Evolutionary conservation across 2,888 invertebrate genomes (phyloP).

Genomic region (Phortica okadai): DNA sequence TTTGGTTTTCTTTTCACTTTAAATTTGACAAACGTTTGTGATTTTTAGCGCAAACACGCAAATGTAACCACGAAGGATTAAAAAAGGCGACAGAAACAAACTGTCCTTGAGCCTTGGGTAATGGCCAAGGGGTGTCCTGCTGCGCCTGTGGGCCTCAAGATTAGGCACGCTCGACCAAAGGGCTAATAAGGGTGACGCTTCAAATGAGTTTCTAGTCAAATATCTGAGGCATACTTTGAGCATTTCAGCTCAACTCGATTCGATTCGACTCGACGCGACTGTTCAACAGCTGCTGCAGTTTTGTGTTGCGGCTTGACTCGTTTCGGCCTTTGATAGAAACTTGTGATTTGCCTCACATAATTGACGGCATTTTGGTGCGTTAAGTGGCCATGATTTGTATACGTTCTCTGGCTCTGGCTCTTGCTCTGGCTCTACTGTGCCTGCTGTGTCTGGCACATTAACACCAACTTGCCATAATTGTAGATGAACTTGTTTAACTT

Average conservation of each 20-base stretch:
- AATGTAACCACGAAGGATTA: slow-evolving; percentile 35
- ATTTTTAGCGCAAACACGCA: slow-evolving; percentile 27
- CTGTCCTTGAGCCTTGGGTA: slow-evolving; percentile 7
- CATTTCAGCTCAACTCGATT: not conserved
- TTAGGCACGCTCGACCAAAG: not conserved
- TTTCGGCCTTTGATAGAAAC: not conserved
- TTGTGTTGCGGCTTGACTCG: not conserved
- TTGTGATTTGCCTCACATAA: not conserved
- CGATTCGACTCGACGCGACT: not conserved
- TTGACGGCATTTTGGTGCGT: not conserved
- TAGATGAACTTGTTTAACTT: slow-evolving; percentile 64
- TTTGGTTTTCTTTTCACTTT: not conserved
- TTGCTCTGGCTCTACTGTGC: not conserved
- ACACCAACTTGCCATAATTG: slow-evolving; percentile 21
- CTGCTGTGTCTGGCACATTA: slow-evolving; percentile 4
- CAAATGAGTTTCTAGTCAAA: not conserved
- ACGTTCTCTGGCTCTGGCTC: not conserved
- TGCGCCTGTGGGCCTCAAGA: not conserved
- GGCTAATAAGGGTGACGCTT: not conserved
- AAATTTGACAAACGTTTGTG: slow-evolving; percentile 37
- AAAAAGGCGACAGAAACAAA: not conserved
- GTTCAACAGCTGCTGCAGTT: not conserved
- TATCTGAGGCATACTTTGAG: not conserved
- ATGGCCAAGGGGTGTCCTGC: not conserved
- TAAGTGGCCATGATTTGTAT: not conserved